These are phyloP conservation scores for Paracanthobrama guichenoti DNA, from an alignment of 2,113 vertebrate species.

Conservation along the genomic window DNA sequence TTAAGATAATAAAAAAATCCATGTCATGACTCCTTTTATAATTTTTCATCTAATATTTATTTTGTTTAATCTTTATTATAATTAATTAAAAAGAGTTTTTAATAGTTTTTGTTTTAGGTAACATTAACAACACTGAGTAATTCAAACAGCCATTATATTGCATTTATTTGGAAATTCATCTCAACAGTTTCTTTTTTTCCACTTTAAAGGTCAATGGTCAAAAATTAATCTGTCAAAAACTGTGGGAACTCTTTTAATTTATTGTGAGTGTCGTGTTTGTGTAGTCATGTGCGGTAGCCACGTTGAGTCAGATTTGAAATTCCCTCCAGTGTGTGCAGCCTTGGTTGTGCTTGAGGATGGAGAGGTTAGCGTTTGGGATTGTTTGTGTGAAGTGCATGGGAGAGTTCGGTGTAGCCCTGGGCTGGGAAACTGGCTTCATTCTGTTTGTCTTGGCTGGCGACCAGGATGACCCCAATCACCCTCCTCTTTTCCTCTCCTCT, in stretches of 20 bases:
- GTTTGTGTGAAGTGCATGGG: conserved; percentile 48
- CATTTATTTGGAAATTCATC: not conserved
- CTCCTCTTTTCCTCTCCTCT: conserved; percentile 50
- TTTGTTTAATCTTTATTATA: too few species aligned
- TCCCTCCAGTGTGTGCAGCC: conserved; percentile 37
- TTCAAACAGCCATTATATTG: not conserved
- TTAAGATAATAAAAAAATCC: too few species aligned
- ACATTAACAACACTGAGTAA: not conserved
- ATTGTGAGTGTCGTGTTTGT: not conserved
- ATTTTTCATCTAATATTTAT: too few species aligned
- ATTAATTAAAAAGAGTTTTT: not conserved
- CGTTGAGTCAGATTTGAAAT: conserved; percentile 17
- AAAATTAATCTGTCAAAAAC: not conserved
- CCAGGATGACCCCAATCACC: conserved; percentile 62
- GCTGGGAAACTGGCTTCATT: conserved; percentile 65
- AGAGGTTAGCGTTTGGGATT: conserved; percentile 46
- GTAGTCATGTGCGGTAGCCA: not conserved
- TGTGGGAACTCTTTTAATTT: not conserved
- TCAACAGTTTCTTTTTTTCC: not conserved
- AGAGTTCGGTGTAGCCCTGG: conserved; percentile 34
- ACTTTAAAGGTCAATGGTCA: conserved; percentile 3
- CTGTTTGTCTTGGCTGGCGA: conserved; percentile 61
- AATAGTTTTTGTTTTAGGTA: not conserved
- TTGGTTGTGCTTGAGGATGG: conserved; percentile 33
- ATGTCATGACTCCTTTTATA: too few species aligned